These are phyloP conservation scores for Panulirus ornatus DNA, from an alignment of 1,140 invertebrate genomes.

Conservation along the genomic window DNA sequence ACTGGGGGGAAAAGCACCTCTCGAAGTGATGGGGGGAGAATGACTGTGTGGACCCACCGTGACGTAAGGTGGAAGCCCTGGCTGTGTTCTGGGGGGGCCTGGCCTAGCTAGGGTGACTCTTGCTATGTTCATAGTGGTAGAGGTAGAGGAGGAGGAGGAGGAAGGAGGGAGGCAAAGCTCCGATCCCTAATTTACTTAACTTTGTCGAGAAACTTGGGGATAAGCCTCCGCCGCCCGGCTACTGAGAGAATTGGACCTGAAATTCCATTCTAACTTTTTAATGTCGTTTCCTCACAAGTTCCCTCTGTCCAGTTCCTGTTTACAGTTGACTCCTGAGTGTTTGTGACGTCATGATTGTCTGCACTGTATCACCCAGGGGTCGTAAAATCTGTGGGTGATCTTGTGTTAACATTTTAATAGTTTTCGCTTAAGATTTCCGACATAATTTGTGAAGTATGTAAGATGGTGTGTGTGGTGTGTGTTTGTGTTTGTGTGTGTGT, in stretches of 20 bases:
- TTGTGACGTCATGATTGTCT: constrained; percentile 21
- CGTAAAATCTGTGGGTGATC: too few species aligned
- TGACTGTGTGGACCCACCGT: too few species aligned
- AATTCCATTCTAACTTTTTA: constrained; percentile 65
- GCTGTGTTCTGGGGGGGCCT: too few species aligned
- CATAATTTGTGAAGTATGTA: background rate
- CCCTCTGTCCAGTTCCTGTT: constrained; percentile 24
- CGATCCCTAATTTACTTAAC: constrained; percentile 45
- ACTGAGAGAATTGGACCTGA: constrained; percentile 62
- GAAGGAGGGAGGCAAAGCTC: background rate
- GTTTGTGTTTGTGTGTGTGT: background rate
- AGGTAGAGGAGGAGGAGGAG: too few species aligned
- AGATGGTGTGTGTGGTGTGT: background rate
- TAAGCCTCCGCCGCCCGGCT: constrained; percentile 31
- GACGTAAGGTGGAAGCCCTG: too few species aligned
- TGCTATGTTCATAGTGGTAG: too few species aligned
- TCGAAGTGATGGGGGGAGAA: too few species aligned
- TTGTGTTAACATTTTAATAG: too few species aligned
- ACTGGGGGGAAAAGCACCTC: too few species aligned
- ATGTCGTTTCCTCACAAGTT: constrained; percentile 39
- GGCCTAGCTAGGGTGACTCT: too few species aligned
- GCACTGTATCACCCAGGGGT: background rate
- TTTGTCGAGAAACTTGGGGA: constrained; percentile 53
- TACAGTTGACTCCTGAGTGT: constrained; percentile 26
- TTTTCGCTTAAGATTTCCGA: too few species aligned